Evolutionary conservation across 2,888 invertebrate species (phyloP).

Genomic region (Odontocolon sp.): DNA sequence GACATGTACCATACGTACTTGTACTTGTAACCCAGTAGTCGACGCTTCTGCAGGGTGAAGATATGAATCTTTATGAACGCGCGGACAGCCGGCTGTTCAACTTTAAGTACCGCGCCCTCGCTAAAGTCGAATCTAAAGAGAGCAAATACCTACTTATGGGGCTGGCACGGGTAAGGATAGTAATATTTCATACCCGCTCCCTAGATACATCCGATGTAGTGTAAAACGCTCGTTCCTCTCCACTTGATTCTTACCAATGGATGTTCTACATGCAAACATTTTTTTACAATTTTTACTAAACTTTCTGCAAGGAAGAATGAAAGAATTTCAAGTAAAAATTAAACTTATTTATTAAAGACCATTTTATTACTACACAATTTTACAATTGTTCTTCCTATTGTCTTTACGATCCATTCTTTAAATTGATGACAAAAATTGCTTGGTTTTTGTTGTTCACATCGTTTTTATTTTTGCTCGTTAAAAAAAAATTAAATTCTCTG

Average conservation of each 20-base stretch:
- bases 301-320: too few relatives aligned
- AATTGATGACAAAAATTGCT: too few relatives aligned
- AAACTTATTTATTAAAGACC: too few relatives aligned
- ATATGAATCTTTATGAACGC: conserved; percentile 58
- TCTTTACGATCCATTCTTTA: too few relatives aligned
- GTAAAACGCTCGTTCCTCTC: conserved; percentile 18
- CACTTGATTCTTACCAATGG: conserved; percentile 21
- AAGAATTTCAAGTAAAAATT: too few relatives aligned
- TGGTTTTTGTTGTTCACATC: not conserved
- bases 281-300: not conserved
- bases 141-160: conserved; percentile 48
- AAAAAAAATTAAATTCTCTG: too few relatives aligned
- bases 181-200: conserved; percentile 56
- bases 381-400: too few relatives aligned
- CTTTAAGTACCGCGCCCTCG: conserved; percentile 52
- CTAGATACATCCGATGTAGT: conserved; percentile 43
- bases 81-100: conserved; percentile 51
- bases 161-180: conserved; percentile 34
- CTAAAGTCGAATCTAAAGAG: conserved; percentile 55
- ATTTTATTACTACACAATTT: too few relatives aligned
- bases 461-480: too few relatives aligned
- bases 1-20: not conserved
- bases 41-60: conserved; percentile 15
- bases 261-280: not conserved
- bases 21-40: not conserved